Percentiles rank a stretch among this genome's conserved stretches.
Conservation (phyloP, 2,888 invertebrate species). For the Eutolmus rufibarbis region DNA sequence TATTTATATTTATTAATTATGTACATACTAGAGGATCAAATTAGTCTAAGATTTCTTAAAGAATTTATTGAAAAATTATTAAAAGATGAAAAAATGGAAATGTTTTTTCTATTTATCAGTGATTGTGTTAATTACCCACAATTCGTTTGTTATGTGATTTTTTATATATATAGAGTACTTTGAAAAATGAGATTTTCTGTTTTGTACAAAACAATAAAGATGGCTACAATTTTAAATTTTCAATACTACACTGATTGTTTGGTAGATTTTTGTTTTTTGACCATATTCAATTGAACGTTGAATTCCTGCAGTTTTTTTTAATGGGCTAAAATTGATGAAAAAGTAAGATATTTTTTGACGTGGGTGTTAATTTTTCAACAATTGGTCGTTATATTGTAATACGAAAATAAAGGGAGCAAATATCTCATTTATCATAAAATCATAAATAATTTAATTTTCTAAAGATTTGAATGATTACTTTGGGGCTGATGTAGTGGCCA, state of each 20-base stretch:
- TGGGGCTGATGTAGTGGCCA: no score
- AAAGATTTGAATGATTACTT: no score
- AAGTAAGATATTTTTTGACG: no score
- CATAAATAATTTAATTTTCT: no score
- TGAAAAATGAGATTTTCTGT: not conserved
- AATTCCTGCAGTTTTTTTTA: no score
- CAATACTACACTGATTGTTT: not conserved
- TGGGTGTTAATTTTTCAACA: no score
- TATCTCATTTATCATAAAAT: no score
- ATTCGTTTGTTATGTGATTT: conserved; percentile 25
- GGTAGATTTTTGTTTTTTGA: no score
- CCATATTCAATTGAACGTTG: not conserved
- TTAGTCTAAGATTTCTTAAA: conserved; percentile 37
- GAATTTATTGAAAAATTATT: conserved; percentile 35
- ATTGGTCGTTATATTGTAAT: no score
- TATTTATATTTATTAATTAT: conserved; percentile 38
- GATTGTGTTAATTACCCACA: conserved; percentile 14
- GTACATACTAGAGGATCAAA: conserved; percentile 35
- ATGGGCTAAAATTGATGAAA: no score
- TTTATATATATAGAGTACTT: not conserved
- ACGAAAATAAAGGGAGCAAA: no score
- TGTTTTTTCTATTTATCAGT: conserved; percentile 28
- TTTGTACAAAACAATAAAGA: conserved; percentile 28
- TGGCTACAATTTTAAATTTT: conserved; percentile 23
- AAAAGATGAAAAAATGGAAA: conserved; percentile 23